Percentiles rank a stretch among this genome's conserved stretches.
These are phyloP conservation scores for Argyresthia albistria DNA, from an alignment of 2,888 invertebrate species.

Conservation along the genomic window DNA sequence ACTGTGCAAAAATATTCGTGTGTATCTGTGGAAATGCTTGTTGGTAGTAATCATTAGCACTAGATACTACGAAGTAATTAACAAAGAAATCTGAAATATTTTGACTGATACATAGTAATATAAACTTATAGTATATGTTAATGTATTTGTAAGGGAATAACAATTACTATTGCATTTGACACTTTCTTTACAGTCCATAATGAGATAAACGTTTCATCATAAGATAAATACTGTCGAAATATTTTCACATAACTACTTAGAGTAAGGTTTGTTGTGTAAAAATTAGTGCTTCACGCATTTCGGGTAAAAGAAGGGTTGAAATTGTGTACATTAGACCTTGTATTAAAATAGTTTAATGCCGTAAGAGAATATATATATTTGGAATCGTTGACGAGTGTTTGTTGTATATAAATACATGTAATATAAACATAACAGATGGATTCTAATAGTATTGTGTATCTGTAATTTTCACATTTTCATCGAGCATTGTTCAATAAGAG, in stretches of 20 bases:
- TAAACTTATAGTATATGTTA: constrained; percentile 50
- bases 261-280: constrained; percentile 67
- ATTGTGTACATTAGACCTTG: constrained; percentile 63
- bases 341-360: constrained; percentile 62
- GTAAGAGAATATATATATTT: constrained; percentile 66
- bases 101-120: constrained; percentile 65
- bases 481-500: constrained; percentile 42
- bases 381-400: constrained; percentile 63
- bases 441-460: constrained; percentile 13
- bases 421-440: constrained; percentile 33
- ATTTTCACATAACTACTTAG: constrained; percentile 68
- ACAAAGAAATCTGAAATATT: constrained; percentile 55
- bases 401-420: constrained; percentile 57
- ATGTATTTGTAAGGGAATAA: constrained; percentile 66
- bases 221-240: constrained; percentile 56
- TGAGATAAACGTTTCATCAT: constrained; percentile 50
- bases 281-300: constrained; percentile 60
- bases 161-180: constrained; percentile 70
- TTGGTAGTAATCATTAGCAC: constrained; percentile 6
- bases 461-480: constrained; percentile 16
- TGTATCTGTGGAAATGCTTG: not conserved
- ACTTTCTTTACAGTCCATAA: constrained; percentile 68
- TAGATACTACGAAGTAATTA: constrained; percentile 27
- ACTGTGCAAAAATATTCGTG: not conserved
- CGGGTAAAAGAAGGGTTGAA: constrained; percentile 56